phyloP scores from a whole-genome alignment of 2,113 vertebrate genomes.

The Columba janthina region DNA sequence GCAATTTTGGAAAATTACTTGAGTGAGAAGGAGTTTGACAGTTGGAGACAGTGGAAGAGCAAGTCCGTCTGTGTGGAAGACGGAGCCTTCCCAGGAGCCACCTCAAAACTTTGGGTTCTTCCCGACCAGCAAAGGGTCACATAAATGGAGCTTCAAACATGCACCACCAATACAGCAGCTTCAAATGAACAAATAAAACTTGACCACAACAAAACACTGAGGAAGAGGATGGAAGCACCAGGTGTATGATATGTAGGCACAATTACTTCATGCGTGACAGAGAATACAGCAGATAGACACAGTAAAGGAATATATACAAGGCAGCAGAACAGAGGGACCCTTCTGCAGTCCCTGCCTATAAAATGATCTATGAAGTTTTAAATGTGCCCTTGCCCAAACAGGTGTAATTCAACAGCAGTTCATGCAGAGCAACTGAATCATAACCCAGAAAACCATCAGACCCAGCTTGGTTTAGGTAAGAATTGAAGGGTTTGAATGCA shows the following conservation, averaged over 20 bases:
- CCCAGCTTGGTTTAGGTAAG: neutral
- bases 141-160: neutral
- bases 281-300: neutral
- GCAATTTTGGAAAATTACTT: neutral
- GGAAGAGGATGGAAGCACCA: neutral
- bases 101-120: neutral
- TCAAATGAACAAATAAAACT: neutral
- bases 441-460: neutral
- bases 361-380: neutral
- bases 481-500: neutral
- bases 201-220: neutral
- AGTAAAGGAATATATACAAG: neutral
- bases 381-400: neutral
- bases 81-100: neutral
- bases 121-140: fast-evolving
- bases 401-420: neutral
- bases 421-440: fast-evolving
- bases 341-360: neutral
- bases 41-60: neutral
- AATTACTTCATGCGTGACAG: neutral
- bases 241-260: neutral
- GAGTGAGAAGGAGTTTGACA: neutral
- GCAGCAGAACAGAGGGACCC: fast-evolving
- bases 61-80: neutral
- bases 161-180: fast-evolving